Evolutionary conservation across 2,888 invertebrate species (phyloP), one percentile per base, ranked within the genome.

Genomic region (Dinocampus coccinellae): DNA sequence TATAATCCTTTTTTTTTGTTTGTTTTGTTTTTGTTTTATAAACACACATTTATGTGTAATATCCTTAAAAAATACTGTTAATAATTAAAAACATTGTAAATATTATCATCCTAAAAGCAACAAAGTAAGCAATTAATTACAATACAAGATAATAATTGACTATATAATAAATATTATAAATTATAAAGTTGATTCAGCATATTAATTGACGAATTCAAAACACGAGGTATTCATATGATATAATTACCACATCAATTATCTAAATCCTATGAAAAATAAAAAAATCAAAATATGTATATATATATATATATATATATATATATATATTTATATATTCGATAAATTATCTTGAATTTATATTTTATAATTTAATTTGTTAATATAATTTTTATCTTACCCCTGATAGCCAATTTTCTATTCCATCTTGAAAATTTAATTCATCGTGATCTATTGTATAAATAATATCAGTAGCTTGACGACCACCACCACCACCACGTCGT

Each of bases 361-460:
- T n/a, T 11, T 0, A 62, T 29, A 16, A 47, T 47, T 16, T 1
- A 24, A 29, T 39, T 57, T 42, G 39, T 36, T 33, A 55, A 62
- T 57, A 42, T 16, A 73, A 24, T 72, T 39, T 63, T 39, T 9
- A 81, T 75, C 74, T 86, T 78, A 77, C 85, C 81, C 80, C 82
- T 75, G 74, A 85, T 79, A 71, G 84, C 76, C 65, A 87, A 72
- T 83, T 83, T 78, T 88, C 88, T 72, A 87, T 80, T 75, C 89
- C 85, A 73, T 88, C 85, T 75, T 81, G 84, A 74, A 88, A 84
- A 65, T 79, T 77, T 89, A 90, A 90, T 83, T 90, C 91, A 16
- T 90, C 88, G 63, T 89, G 88, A 76, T 88, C 90, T 36, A 91
- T 91, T 76, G 91, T 89, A 78, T 91, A 90, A 13, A 89, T 89